Evolutionary conservation across 2,888 invertebrate genomes (phyloP), one percentile per base, ranked within the genome.

Genomic region (Hofmannophila pseudospretella): DNA sequence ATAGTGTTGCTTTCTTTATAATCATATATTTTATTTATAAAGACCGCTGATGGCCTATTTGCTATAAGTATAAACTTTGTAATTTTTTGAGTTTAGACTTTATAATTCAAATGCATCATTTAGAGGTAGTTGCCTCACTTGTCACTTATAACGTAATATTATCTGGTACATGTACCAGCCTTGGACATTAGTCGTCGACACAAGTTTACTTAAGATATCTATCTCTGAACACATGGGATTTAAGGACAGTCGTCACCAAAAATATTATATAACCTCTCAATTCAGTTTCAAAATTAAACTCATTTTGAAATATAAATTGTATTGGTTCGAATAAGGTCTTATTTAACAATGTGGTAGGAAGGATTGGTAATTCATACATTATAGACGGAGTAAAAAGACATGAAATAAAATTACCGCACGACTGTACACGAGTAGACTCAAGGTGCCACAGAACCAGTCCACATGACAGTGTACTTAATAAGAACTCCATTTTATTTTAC

Each of bases 141-240:
- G 75, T 73, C 74, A 75, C 65, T 55, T 59, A 49, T 13, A 29
- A 36, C 36, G 30, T 34, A n/a, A n/a, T n/a, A n/a, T 40, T 40
- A 40, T 37, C 34, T 36, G 33, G 2, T 47, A 51, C 54, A 54
- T 51, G 59, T 60, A 69, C 69, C 70, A 59, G 56, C 59, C 57
- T 55, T 54, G 51, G 60, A 58, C 67, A 55, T 74, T 68, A 71
- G 67, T 67, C 58, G 56, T 54, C 55, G 58, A 47, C 59, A 68
- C 60, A 63, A 60, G 64, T 66, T 65, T 61, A 64, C 60, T 67
- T 58, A 51, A 67, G 71, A 73, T 72, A 44, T 51, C 42, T 64
- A 72, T 75, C 72, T 54, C 45, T 3, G 47, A 49, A 52, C 52
- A 57, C 54, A 54, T 54, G 32, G 57, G 52, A 60, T 64, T 68